Evolutionary conservation across 2,113 vertebrate species (phyloP).

Genomic region (Macquaria australasica): DNA sequence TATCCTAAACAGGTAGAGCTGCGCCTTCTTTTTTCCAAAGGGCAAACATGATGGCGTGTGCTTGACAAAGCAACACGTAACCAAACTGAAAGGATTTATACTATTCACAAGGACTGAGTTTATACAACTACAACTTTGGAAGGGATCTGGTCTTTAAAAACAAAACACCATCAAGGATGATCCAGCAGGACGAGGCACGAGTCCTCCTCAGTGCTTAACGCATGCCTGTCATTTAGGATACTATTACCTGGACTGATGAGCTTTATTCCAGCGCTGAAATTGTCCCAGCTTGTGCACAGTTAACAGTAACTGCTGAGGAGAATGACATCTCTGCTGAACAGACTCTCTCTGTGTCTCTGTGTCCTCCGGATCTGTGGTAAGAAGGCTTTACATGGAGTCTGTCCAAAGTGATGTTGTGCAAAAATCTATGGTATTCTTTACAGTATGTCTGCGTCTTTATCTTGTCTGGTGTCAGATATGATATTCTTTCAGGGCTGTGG

Average conservation of each 20-base stretch:
- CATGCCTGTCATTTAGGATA: constrained; percentile 33
- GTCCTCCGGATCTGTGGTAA: constrained; percentile 72
- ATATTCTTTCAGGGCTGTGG: background rate
- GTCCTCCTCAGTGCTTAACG: constrained; percentile 11
- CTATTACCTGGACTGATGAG: constrained; percentile 58
- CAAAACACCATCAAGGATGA: constrained; percentile 26
- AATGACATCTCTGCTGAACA: constrained; percentile 69
- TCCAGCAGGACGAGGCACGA: constrained; percentile 41
- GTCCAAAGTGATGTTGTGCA: background rate
- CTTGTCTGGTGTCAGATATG: background rate
- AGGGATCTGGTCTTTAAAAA: background rate
- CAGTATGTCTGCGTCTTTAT: background rate
- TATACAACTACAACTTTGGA: background rate
- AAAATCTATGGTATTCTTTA: background rate
- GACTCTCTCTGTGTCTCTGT: constrained; percentile 59
- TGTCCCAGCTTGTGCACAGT: constrained; percentile 19
- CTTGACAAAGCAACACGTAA: constrained; percentile 21
- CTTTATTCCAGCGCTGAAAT: constrained; percentile 22
- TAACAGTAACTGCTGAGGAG: constrained; percentile 46
- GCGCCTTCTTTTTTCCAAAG: constrained; percentile 35
- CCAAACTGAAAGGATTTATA: constrained; percentile 36
- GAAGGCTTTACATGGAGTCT: constrained; percentile 13
- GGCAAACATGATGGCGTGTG: constrained; percentile 47
- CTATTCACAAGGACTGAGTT: constrained; percentile 25
- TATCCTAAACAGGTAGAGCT: constrained; percentile 70